Conservation (phyloP, 2,113 vertebrate species). For the Beaufortia kweichowensis region DNA sequence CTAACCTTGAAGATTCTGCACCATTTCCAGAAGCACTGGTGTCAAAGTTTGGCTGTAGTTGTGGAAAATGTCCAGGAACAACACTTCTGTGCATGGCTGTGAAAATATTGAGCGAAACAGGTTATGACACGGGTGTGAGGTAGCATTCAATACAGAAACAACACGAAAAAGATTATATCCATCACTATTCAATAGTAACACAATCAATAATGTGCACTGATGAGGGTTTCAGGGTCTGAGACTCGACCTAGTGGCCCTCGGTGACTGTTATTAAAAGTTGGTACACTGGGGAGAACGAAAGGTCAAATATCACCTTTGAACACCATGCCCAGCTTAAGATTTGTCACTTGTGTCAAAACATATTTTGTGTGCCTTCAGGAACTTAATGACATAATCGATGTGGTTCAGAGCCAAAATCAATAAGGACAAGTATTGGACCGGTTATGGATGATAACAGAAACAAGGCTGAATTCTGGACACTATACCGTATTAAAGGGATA, state of each 20-base stretch:
- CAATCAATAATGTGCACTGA: slow-evolving; percentile 19
- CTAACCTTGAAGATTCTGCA: slow-evolving; percentile 89
- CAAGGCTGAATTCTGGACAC: background rate
- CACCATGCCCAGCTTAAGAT: slow-evolving; percentile 31
- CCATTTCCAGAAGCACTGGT: slow-evolving; percentile 93
- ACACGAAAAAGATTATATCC: background rate
- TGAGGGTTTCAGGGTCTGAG: background rate
- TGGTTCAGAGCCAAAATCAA: background rate
- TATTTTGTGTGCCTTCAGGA: slow-evolving; percentile 1
- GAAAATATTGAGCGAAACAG: slow-evolving; percentile 43
- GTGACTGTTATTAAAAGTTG: background rate
- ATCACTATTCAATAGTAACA: slow-evolving; percentile 5
- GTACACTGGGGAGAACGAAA: background rate
- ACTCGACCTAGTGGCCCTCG: background rate
- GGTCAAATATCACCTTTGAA: slow-evolving; percentile 27
- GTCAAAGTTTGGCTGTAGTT: slow-evolving; percentile 94
- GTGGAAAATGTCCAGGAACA: slow-evolving; percentile 98
- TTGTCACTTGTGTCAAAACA: background rate
- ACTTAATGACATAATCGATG: slow-evolving; percentile 17
- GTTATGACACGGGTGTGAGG: background rate
- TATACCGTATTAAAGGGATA: too few species aligned
- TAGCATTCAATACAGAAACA: slow-evolving; percentile 8
- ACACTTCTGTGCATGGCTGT: slow-evolving; percentile 94
- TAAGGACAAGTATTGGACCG: background rate
- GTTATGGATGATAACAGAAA: background rate